phyloP scores from a whole-genome alignment of 1,140 invertebrate species.

The Arion vulgaris region DNA sequence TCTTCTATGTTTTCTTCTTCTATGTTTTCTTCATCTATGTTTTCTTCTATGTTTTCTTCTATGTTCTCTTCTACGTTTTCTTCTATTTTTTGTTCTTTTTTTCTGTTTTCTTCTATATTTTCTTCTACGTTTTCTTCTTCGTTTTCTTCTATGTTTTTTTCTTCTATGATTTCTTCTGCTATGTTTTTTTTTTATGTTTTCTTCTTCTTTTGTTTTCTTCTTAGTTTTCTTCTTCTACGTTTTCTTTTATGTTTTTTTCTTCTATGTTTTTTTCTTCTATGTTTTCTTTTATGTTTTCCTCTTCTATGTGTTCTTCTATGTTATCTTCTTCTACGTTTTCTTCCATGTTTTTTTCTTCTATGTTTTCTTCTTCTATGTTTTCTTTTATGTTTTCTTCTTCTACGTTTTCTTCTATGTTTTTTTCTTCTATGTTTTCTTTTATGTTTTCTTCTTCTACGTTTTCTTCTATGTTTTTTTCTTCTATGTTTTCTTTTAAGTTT shows the following conservation, averaged over 20 bases:
- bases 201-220: neutral
- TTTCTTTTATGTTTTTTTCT: slow-evolving; percentile 20
- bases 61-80: neutral
- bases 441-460: neutral
- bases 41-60: too few relatives aligned
- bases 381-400: too few relatives aligned
- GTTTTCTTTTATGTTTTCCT: slow-evolving; percentile 10
- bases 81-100: too few relatives aligned
- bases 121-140: slow-evolving; percentile 1
- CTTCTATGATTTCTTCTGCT: neutral
- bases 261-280: slow-evolving; percentile 1
- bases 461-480: too few relatives aligned
- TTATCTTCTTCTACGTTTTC: neutral
- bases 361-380: neutral
- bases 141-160: neutral
- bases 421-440: neutral
- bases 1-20: neutral
- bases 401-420: neutral
- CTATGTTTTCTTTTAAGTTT: too few relatives aligned
- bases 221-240: neutral
- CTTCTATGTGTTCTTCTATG: slow-evolving; percentile 19
- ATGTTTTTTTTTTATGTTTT: neutral
- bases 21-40: too few relatives aligned
- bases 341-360: neutral
- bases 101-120: neutral